Evolutionary conservation across 1,140 invertebrate genomes (phyloP).

Genomic region (Portunus trituberculatus): DNA sequence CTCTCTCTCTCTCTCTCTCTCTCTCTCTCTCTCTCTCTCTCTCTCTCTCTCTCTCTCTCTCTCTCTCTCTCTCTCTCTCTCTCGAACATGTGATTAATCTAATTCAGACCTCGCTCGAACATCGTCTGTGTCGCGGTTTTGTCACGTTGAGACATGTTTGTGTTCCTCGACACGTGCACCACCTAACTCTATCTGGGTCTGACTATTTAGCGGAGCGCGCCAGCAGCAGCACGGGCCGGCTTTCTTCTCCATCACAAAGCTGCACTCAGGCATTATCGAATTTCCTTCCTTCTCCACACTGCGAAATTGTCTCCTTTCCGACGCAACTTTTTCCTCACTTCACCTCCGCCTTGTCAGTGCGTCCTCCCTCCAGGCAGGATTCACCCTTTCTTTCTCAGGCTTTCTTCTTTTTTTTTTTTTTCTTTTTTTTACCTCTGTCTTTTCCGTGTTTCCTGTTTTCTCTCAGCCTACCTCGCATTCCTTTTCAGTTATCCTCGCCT

Average conservation of each 20-base stretch:
- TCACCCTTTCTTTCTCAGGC: background rate
- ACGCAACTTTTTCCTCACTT: constrained; percentile 13
- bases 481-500: background rate
- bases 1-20: too few relatives aligned
- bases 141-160: too few relatives aligned
- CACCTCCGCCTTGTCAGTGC: background rate
- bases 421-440: background rate
- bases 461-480: background rate
- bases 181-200: background rate
- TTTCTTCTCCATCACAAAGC: constrained; percentile 21
- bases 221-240: background rate
- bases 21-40: too few relatives aligned
- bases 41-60: too few relatives aligned
- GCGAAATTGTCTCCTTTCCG: background rate
- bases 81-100: too few relatives aligned
- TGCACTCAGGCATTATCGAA: constrained; percentile 21
- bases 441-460: background rate
- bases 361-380: background rate
- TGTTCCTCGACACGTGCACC: background rate
- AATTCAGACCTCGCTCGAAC: too few relatives aligned
- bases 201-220: background rate
- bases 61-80: too few relatives aligned
- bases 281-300: background rate
- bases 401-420: background rate
- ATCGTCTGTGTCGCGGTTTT: too few relatives aligned